A percentile compares a stretch with the other conserved stretches of the same genome.
phyloP scores from a whole-genome alignment of 2,888 invertebrate genomes.

The Tuberolachnus salignus region DNA sequence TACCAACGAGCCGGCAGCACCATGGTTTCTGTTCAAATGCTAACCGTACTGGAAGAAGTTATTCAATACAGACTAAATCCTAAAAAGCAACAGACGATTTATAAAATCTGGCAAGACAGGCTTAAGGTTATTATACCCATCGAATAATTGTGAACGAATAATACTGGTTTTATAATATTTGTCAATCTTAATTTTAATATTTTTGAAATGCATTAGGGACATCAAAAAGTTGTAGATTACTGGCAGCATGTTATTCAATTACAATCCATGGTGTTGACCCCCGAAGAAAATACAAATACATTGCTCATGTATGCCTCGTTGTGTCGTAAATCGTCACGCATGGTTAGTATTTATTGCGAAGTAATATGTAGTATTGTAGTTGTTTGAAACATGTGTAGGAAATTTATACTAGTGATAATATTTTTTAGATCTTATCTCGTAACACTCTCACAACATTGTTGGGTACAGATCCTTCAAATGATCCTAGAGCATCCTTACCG shows the following conservation, averaged over 20 bases:
- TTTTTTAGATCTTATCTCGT: conserved; percentile 76
- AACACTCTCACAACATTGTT: conserved; percentile 90
- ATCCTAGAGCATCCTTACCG: conserved; percentile 75
- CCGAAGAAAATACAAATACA: conserved; percentile 92
- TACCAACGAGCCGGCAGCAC: conserved; percentile 94
- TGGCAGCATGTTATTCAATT: conserved; percentile 98
- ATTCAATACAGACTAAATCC: conserved; percentile 88
- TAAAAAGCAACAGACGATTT: conserved; percentile 80
- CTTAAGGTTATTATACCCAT: conserved; percentile 67
- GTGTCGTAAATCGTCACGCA: conserved; percentile 89
- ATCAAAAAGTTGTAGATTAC: conserved; percentile 93
- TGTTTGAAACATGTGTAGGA: background rate
- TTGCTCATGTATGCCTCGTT: conserved; percentile 97
- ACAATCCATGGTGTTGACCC: conserved; percentile 89
- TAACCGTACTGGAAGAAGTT: conserved; percentile 97
- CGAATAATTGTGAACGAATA: background rate
- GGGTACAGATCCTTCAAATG: conserved; percentile 79
- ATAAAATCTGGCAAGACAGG: conserved; percentile 92
- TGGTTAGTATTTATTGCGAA: conserved; percentile 63
- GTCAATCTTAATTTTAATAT: background rate
- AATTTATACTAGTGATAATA: conserved; percentile 34
- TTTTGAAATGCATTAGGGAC: conserved; percentile 68
- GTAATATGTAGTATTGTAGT: background rate
- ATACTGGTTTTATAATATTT: background rate
- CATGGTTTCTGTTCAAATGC: conserved; percentile 95